Conservation (phyloP, 2,113 vertebrate species). For the Raphicerus campestris region DNA sequence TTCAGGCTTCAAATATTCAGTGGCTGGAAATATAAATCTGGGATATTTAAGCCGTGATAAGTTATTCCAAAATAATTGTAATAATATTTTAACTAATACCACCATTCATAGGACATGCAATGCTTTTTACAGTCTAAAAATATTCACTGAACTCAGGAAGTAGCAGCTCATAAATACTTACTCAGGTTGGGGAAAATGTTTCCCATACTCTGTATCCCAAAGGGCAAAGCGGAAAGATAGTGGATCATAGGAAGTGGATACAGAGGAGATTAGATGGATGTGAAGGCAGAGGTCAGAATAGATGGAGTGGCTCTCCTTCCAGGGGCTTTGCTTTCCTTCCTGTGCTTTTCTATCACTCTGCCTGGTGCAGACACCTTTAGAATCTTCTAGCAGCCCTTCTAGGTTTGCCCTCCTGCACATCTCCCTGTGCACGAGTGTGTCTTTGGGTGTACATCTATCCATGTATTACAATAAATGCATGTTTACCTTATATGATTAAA, state of each 20-base stretch:
- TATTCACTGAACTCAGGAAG: constrained; percentile 43
- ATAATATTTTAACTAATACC: constrained; percentile 2
- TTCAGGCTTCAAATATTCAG: not conserved
- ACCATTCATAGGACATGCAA: not conserved
- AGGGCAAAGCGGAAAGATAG: not conserved
- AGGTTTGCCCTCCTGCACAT: not conserved
- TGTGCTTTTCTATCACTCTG: not conserved
- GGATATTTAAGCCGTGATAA: not conserved
- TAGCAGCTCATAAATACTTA: constrained; percentile 14
- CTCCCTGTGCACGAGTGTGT: fast-evolving
- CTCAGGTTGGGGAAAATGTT: constrained; percentile 15
- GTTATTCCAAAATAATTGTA: not conserved
- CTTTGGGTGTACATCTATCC: not conserved
- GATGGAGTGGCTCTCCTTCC: not conserved
- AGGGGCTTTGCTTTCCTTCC: not conserved
- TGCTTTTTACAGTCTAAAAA: constrained; percentile 34
- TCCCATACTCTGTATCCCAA: not conserved
- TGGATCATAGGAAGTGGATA: constrained; percentile 21
- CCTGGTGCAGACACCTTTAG: too few relatives aligned
- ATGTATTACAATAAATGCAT: not conserved
- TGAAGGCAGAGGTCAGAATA: constrained; percentile 24
- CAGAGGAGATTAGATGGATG: not conserved
- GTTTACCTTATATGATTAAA: not conserved
- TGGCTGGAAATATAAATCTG: not conserved
- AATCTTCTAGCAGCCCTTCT: not conserved